These are phyloP conservation scores for Watsonalla cultraria DNA, from an alignment of 2,888 invertebrate species.

Conservation along the genomic window DNA sequence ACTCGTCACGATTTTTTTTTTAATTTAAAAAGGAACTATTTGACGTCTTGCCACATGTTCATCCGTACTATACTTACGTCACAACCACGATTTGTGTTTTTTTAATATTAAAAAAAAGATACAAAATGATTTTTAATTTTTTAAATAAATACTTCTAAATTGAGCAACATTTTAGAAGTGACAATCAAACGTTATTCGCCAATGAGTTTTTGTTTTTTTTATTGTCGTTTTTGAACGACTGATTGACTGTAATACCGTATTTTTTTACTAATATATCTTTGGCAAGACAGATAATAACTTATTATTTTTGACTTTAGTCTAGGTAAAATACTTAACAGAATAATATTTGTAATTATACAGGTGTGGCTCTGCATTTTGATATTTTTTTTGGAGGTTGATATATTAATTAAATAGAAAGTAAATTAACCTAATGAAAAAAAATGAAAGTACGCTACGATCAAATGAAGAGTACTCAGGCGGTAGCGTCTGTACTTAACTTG, in stretches of 20 bases:
- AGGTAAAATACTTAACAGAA: no score
- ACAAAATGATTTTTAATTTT: slow-evolving; percentile 30
- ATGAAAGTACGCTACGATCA: no score
- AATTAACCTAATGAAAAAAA: no score
- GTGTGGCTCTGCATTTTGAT: no score
- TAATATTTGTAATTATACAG: no score
- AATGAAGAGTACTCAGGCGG: no score
- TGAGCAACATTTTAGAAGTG: slow-evolving; percentile 67
- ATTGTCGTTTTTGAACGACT: slow-evolving; percentile 2
- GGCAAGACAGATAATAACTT: not conserved
- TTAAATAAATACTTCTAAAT: slow-evolving; percentile 55
- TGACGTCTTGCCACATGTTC: slow-evolving; percentile 30
- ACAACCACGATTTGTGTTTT: slow-evolving; percentile 62
- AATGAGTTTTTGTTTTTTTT: slow-evolving; percentile 11
- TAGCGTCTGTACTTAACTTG: no score
- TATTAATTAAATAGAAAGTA: no score
- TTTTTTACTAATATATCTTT: not conserved
- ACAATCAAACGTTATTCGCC: slow-evolving; percentile 68
- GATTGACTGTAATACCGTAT: slow-evolving; percentile 4
- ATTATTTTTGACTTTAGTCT: no score
- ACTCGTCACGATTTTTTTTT: slow-evolving; percentile 37
- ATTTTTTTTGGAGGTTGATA: no score
- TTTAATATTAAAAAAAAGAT: slow-evolving; percentile 33
- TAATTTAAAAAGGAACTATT: slow-evolving; percentile 55
- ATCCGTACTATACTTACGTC: slow-evolving; percentile 56